A percentile compares a stretch with the other conserved stretches of the same genome.
Evolutionary conservation across 2,888 invertebrate genomes (phyloP).

Genomic region (Drosophila mettleri): DNA sequence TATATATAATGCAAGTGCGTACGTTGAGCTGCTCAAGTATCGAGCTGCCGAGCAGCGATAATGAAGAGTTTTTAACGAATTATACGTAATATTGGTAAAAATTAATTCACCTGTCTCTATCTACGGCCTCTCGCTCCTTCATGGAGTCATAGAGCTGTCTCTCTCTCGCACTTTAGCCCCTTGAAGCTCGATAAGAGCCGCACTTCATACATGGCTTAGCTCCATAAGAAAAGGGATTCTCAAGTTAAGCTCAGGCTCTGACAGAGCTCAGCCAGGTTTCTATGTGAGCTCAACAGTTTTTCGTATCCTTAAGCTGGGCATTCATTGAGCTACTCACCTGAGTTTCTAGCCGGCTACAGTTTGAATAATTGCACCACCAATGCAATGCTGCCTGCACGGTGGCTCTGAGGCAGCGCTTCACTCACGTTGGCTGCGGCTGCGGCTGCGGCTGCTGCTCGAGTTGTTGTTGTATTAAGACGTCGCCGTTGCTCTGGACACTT

Average conservation of each 20-base stretch:
- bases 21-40: constrained; percentile 45
- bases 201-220: not conserved
- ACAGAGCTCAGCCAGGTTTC: no score
- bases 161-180: no score
- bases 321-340: constrained; percentile 56
- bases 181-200: not conserved
- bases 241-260: no score
- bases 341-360: constrained; percentile 70
- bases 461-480: not conserved
- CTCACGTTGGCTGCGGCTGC: not conserved
- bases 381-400: constrained; percentile 48
- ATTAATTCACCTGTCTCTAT: not conserved
- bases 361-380: constrained; percentile 57
- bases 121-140: not conserved
- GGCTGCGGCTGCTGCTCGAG: not conserved
- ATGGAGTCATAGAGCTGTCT: not conserved
- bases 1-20: not conserved
- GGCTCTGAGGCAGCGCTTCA: constrained; percentile 25
- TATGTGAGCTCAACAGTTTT: no score
- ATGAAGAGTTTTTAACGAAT: constrained; percentile 10
- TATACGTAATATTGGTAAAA: constrained; percentile 14
- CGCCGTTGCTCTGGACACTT: constrained; percentile 1
- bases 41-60: constrained; percentile 30
- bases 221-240: no score
- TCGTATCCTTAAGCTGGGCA: no score